These are phyloP conservation scores for Tamias sibiricus DNA, from an alignment of 2,113 vertebrate genomes.

Conservation along the genomic window DNA sequence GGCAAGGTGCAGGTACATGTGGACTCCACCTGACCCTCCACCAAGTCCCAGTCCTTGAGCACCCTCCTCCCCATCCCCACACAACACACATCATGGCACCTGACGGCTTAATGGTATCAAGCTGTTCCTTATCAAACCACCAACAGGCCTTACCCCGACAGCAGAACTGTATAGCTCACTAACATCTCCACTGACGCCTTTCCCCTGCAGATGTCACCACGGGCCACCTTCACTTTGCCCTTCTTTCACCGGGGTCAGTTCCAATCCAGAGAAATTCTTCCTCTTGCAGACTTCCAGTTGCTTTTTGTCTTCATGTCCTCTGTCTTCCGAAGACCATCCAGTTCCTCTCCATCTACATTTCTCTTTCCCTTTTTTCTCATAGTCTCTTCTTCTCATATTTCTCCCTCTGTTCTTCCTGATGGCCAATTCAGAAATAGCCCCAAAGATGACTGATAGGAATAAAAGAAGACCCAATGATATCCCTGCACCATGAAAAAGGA, in stretches of 20 bases:
- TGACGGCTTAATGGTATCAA: background rate
- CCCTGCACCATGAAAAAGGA: background rate
- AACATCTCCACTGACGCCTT: background rate
- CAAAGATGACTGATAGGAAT: background rate
- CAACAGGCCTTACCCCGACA: background rate
- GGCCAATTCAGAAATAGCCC: background rate
- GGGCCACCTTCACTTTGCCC: background rate
- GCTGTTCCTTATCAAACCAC: background rate
- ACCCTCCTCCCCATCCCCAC: background rate
- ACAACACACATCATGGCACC: background rate
- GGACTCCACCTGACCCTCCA: background rate
- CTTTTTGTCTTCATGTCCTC: background rate
- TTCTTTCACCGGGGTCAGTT: background rate
- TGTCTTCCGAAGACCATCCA: background rate
- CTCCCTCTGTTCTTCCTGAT: background rate
- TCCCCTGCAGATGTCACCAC: background rate
- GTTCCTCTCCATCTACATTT: background rate
- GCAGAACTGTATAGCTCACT: background rate
- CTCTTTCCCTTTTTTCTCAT: background rate
- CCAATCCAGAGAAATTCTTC: background rate
- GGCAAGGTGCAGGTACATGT: accelerated
- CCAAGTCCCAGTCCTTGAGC: accelerated
- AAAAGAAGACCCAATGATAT: background rate
- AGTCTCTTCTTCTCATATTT: background rate
- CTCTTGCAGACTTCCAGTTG: background rate